Evolutionary conservation across 30 jellyfish, hydroid and myxozoan genomes (phyloP), one percentile per base, ranked within the genome.

Genomic region (Turritopsis dohrnii): DNA sequence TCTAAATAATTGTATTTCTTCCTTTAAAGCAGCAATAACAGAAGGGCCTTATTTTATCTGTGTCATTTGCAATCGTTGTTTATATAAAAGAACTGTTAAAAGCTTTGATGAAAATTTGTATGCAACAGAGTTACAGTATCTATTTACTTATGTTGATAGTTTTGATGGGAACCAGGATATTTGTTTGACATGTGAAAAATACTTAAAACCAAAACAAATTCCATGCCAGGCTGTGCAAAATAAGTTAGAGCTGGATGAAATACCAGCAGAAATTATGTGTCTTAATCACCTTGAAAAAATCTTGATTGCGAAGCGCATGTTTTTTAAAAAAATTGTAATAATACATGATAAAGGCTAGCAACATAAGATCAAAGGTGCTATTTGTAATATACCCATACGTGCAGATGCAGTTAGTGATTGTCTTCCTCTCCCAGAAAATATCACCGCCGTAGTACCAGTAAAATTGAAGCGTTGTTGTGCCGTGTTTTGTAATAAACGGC

Each of bases 211-310:
- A 75, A 18, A 52, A n/a, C 69, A 52, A 83, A 28, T 83, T 21
- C 89, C 84, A 71, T 30, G 77, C 71, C 76, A 66, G 29, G 76
- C 76, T 66, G 76, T 66, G 29, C 4, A 26, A 26, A 66, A 66
- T 26, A 66, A 66, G 17, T 66, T 66, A 66, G 8, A 26, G 7
- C 17, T 66, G 27, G 76, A 66, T 66, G 76, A 66, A 21, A 21
- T 66, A 26, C 7, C 76, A 17, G 17, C 7, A 66, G 76, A 66
- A 26, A 66, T n/a, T n/a, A n/a, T n/a, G n/a, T 66, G 29, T 7
- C 72, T 79, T 3, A 27, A 52, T 18, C 24, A 30, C 28, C 75
- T 76, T 1, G 84, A 76, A 30, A 76, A 52, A 30, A 5, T 30
- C 3, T 30, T 76, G 29, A 76, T 76, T 29, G 24, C 73, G 3